These are phyloP conservation scores for Molossus alvarezi DNA, from an alignment of 2,797 vertebrate species.

Conservation along the genomic window DNA sequence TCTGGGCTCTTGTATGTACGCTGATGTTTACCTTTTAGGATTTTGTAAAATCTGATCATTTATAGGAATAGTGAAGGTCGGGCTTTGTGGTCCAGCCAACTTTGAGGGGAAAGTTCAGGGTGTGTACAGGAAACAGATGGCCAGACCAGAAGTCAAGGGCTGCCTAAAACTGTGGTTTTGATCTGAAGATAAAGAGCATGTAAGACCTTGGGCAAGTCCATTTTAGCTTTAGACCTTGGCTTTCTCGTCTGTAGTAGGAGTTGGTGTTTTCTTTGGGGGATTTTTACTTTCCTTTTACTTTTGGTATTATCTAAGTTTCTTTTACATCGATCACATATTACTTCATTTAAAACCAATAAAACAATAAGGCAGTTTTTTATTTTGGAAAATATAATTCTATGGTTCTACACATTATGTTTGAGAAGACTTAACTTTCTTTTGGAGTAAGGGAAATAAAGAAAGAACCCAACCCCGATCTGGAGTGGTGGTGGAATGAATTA, in stretches of 20 bases:
- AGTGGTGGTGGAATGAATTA: not conserved
- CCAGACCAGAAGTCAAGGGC: slow-evolving; percentile 61
- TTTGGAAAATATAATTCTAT: slow-evolving; percentile 55
- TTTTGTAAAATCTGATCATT: slow-evolving; percentile 64
- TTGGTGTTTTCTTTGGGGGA: slow-evolving; percentile 13
- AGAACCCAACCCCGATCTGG: not conserved
- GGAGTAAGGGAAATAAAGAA: slow-evolving; percentile 14
- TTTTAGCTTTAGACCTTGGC: slow-evolving; percentile 39
- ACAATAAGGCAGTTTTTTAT: slow-evolving; percentile 11
- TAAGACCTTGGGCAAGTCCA: slow-evolving; percentile 52
- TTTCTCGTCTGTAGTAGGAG: slow-evolving; percentile 53
- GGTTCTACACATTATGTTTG: not conserved
- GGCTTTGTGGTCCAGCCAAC: slow-evolving; percentile 37
- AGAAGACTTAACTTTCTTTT: not conserved
- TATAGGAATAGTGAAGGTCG: slow-evolving; percentile 38
- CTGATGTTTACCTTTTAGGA: not conserved
- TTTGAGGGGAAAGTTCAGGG: slow-evolving; percentile 65
- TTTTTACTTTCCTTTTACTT: slow-evolving; percentile 67
- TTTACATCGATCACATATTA: not conserved
- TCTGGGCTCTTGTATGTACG: not conserved
- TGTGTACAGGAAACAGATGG: slow-evolving; percentile 79
- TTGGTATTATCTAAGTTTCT: not conserved
- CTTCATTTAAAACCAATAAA: slow-evolving; percentile 59
- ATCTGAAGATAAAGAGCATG: slow-evolving; percentile 61
- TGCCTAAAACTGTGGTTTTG: slow-evolving; percentile 20